phyloP scores from a whole-genome alignment of 2,113 vertebrate species.

The Nesogale talazaci region DNA sequence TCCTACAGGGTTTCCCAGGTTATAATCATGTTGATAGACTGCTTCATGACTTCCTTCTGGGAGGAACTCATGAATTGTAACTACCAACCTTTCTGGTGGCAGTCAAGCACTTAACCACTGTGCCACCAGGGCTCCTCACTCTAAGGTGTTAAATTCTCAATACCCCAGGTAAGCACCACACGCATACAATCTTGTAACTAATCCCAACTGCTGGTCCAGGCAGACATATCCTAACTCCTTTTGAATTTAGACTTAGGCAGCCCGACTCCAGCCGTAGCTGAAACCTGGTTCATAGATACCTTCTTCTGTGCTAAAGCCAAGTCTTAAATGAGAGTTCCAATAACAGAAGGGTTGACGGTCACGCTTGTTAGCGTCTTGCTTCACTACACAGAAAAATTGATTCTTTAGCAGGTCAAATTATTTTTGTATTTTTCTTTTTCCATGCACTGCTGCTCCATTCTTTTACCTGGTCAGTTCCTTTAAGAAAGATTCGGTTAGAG shows the following conservation, averaged over 20 bases:
- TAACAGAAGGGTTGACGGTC: conserved; percentile 42
- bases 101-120: not conserved
- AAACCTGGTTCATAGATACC: conserved; percentile 25
- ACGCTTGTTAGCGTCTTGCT: conserved; percentile 80
- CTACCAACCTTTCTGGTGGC: not conserved
- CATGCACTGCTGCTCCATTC: conserved; percentile 70
- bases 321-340: conserved; percentile 68
- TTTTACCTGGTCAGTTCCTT: conserved; percentile 82
- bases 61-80: not conserved
- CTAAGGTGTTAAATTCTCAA: conserved; percentile 59
- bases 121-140: not conserved
- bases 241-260: conserved; percentile 64
- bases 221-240: conserved; percentile 53
- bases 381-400: conserved; percentile 83
- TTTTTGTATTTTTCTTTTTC: conserved; percentile 79
- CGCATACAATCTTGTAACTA: conserved; percentile 1
- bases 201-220: not conserved
- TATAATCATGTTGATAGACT: not conserved
- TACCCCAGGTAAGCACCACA: conserved; percentile 48
- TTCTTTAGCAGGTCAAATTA: conserved; percentile 83
- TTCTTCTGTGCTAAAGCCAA: conserved; percentile 60
- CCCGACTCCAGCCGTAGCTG: conserved; percentile 42
- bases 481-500: conserved; percentile 75
- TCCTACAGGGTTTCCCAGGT: not conserved
- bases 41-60: not conserved